phyloP scores from a whole-genome alignment of 2,113 vertebrate genomes.

The Pavo muticus region DNA sequence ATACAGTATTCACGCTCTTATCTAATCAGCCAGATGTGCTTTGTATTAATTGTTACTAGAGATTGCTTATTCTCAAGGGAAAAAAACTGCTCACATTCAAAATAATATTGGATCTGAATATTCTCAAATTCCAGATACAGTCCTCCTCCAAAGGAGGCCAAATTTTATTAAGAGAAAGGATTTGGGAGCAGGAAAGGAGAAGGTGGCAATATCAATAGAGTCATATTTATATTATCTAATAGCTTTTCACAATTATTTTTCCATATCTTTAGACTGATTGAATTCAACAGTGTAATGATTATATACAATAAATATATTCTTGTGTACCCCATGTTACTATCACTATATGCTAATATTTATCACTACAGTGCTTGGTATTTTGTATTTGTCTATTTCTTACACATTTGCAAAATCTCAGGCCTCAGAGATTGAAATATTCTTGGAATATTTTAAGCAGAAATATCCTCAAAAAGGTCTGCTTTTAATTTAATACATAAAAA shows the following conservation, averaged over 20 bases:
- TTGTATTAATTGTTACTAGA: not conserved
- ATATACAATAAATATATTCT: not conserved
- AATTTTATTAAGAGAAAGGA: not conserved
- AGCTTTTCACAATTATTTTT: not conserved
- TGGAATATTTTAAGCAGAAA: too few relatives aligned
- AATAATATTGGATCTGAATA: not conserved
- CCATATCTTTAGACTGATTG: not conserved
- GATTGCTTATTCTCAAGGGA: not conserved
- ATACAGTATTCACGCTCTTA: not conserved
- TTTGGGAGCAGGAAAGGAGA: not conserved
- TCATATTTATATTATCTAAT: not conserved
- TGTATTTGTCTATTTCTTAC: not conserved
- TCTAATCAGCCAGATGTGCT: not conserved
- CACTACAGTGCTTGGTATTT: not conserved
- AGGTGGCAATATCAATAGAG: not conserved
- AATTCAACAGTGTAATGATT: not conserved
- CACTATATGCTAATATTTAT: not conserved
- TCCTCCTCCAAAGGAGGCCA: not conserved
- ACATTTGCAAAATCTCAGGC: not conserved
- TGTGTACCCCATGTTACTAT: not conserved
- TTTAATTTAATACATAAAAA: not conserved
- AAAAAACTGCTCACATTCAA: not conserved
- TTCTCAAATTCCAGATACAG: not conserved
- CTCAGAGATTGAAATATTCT: not conserved
- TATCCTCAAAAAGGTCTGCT: not conserved